A percentile compares a stretch with the other conserved stretches of the same genome.
Conservation (phyloP, 1,140 invertebrate species). For the Drosophila arizonae region DNA sequence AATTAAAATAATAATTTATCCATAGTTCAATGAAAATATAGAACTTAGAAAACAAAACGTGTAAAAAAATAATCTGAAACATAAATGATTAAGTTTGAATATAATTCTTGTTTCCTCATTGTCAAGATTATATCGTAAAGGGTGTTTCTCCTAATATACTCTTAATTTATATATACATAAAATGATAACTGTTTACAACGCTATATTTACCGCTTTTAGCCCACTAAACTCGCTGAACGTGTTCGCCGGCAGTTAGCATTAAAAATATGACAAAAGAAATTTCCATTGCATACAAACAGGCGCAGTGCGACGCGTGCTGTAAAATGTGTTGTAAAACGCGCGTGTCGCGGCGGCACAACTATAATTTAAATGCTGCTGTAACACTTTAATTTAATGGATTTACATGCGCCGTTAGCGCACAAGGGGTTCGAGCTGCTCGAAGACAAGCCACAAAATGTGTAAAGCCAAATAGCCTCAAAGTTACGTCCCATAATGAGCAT, state of each 20-base stretch:
- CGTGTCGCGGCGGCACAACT: slow-evolving; percentile 21
- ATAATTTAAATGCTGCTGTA: slow-evolving; percentile 59
- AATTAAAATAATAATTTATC: too few relatives aligned
- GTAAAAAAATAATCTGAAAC: too few relatives aligned
- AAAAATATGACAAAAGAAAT: slow-evolving; percentile 4
- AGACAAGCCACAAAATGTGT: slow-evolving; percentile 37
- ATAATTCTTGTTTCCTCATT: too few relatives aligned
- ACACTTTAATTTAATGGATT: slow-evolving; percentile 59
- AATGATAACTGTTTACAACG: too few relatives aligned
- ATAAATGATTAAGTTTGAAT: too few relatives aligned
- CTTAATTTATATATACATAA: neutral
- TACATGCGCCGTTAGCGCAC: slow-evolving; percentile 26
- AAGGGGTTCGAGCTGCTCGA: slow-evolving; percentile 19
- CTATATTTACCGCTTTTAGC: too few relatives aligned
- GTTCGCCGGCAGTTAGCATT: neutral
- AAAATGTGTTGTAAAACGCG: slow-evolving; percentile 27
- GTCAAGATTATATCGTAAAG: too few relatives aligned
- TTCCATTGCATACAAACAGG: slow-evolving; percentile 25
- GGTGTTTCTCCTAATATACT: too few relatives aligned
- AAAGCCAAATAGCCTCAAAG: slow-evolving; percentile 55
- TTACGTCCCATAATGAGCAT: slow-evolving; percentile 61
- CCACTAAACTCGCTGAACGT: neutral
- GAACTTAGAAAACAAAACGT: too few relatives aligned
- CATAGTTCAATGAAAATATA: too few relatives aligned
- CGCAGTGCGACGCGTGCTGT: slow-evolving; percentile 21